Percentiles rank a stretch among this genome's conserved stretches.
Evolutionary conservation across 1,140 invertebrate species (phyloP).

Genomic region (Solen grandis): DNA sequence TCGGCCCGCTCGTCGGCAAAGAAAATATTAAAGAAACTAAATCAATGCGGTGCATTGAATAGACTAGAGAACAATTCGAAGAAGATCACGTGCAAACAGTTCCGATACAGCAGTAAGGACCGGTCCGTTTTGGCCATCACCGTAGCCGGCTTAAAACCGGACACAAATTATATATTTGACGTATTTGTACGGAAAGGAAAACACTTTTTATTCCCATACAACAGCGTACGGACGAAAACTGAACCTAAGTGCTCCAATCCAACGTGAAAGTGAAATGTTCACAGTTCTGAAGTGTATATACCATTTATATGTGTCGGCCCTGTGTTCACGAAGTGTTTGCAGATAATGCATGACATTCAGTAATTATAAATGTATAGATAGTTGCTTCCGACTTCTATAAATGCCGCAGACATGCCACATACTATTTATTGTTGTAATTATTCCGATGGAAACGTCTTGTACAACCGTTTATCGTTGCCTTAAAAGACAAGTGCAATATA

Average conservation of each 20-base stretch:
- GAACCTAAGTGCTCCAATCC: constrained; percentile 55
- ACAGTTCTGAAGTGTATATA: no score
- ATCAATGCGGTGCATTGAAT: constrained; percentile 40
- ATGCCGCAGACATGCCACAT: no score
- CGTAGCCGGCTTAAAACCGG: constrained; percentile 68
- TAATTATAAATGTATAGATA: no score
- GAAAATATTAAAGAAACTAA: constrained; percentile 36
- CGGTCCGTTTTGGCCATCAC: constrained; percentile 69
- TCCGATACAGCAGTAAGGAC: constrained; percentile 60
- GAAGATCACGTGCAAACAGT: constrained; percentile 70
- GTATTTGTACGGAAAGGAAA: constrained; percentile 73
- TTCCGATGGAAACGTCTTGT: no score
- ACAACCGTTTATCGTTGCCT: no score
- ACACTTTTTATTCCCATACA: constrained; percentile 72
- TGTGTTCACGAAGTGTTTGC: no score
- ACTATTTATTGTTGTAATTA: no score
- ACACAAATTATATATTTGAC: constrained; percentile 75
- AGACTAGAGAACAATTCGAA: constrained; percentile 45
- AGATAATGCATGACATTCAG: no score
- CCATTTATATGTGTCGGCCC: no score
- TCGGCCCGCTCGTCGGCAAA: background rate
- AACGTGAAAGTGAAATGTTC: no score
- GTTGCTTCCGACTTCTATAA: no score
- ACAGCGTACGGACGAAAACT: constrained; percentile 66
- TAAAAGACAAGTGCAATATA: no score